These are phyloP conservation scores for Xiphophorus couchianus DNA, from an alignment of 2,113 vertebrate species.

Conservation along the genomic window DNA sequence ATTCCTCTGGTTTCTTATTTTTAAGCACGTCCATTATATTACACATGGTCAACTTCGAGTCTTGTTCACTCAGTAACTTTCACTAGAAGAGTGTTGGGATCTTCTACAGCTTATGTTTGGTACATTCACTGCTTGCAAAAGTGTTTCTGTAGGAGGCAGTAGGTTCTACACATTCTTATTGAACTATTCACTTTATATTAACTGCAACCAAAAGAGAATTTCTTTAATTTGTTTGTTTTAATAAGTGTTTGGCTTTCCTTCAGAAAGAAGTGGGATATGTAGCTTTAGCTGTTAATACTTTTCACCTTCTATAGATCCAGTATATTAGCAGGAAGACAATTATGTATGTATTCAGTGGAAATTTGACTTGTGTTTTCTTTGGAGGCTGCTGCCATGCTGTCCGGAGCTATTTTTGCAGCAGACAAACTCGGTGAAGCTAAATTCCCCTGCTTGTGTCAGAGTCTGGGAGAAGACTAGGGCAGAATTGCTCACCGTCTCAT, in stretches of 20 bases:
- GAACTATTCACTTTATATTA: too few relatives aligned
- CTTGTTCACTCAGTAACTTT: too few relatives aligned
- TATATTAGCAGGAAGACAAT: background rate
- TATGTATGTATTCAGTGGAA: constrained; percentile 11
- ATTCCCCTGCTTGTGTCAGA: constrained; percentile 81
- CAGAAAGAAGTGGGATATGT: background rate
- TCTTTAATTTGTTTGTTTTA: too few relatives aligned
- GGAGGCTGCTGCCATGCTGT: constrained; percentile 32
- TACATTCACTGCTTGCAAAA: too few relatives aligned
- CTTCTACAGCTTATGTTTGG: too few relatives aligned
- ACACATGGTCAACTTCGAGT: too few relatives aligned
- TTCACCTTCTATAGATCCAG: background rate
- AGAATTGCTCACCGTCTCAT: constrained; percentile 77
- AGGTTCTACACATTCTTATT: too few relatives aligned
- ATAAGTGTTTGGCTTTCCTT: too few relatives aligned
- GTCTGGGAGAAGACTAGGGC: constrained; percentile 72
- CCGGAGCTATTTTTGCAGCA: constrained; percentile 66
- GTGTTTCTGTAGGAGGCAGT: background rate
- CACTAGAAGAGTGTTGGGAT: too few relatives aligned
- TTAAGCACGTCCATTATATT: background rate
- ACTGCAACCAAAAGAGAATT: too few relatives aligned
- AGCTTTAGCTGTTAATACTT: background rate
- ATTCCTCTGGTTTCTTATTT: background rate
- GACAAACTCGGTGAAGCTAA: constrained; percentile 64
- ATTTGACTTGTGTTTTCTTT: constrained; percentile 15